A percentile compares a stretch with the other conserved stretches of the same genome.
phyloP scores from a whole-genome alignment of 1,140 invertebrate species.

The Conus ventricosus region DNA sequence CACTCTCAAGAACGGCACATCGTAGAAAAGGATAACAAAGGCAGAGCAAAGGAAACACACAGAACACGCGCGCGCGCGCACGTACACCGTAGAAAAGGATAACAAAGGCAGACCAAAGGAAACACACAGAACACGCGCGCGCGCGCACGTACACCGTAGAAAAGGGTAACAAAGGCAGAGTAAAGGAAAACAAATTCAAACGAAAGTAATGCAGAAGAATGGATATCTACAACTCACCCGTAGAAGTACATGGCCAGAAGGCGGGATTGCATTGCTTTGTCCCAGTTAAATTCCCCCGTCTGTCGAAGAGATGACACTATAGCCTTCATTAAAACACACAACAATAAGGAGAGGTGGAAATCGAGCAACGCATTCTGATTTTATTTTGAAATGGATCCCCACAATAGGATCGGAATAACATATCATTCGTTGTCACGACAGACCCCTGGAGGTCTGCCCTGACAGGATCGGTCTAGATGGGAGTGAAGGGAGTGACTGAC shows the following conservation, averaged over 20 bases:
- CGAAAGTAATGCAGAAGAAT: neutral
- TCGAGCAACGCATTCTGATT: too few species aligned
- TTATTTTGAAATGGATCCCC: too few species aligned
- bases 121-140: too few species aligned
- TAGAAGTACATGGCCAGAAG: slow-evolving; percentile 29
- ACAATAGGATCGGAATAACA: too few species aligned
- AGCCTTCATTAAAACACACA: too few species aligned
- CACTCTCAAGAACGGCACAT: too few species aligned
- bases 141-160: neutral
- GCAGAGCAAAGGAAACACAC: neutral
- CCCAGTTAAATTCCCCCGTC: slow-evolving; percentile 24
- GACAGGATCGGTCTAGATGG: too few species aligned
- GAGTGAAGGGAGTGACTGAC: too few species aligned
- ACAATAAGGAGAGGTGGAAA: too few species aligned
- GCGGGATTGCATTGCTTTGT: neutral
- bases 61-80: too few species aligned
- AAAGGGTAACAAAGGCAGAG: neutral
- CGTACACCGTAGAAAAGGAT: neutral
- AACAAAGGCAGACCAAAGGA: neutral
- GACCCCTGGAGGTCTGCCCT: too few species aligned
- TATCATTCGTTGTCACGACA: too few species aligned
- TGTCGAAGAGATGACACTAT: neutral
- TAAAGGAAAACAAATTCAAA: neutral
- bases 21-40: neutral
- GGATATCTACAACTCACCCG: neutral